Evolutionary conservation across 2,113 vertebrate genomes (phyloP).

Genomic region (Gymnogyps californianus): DNA sequence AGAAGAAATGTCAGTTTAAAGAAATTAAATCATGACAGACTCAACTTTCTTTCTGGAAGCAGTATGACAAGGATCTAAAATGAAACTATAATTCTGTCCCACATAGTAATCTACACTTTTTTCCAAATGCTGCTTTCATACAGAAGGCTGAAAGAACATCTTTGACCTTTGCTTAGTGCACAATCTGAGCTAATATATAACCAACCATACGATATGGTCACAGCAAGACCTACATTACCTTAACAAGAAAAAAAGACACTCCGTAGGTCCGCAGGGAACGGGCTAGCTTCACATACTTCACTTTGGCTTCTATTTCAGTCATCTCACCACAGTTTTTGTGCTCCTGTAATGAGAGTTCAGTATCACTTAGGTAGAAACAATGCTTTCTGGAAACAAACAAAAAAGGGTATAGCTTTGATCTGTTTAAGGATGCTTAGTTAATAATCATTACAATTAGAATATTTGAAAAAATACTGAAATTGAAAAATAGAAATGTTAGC

Average conservation of each 20-base stretch:
- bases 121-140: neutral
- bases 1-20: neutral
- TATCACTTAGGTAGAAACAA: neutral
- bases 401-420: neutral
- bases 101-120: neutral
- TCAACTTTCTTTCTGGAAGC: neutral
- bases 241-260: slow-evolving; percentile 96
- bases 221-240: slow-evolving; percentile 74
- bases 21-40: neutral
- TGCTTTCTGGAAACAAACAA: neutral
- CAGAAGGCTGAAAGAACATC: neutral
- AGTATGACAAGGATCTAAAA: neutral
- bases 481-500: neutral
- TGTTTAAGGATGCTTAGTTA: neutral
- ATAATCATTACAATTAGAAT: neutral
- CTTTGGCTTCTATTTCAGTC: slow-evolving; percentile 97
- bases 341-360: slow-evolving; percentile 75
- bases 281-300: slow-evolving; percentile 96
- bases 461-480: neutral
- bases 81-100: neutral
- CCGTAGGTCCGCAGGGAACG: slow-evolving; percentile 93
- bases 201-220: accelerated
- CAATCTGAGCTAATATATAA: neutral
- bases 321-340: slow-evolving; percentile 97
- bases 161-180: neutral